A percentile compares a stretch with the other conserved stretches of the same genome.
phyloP scores from a whole-genome alignment of 2,888 invertebrate genomes.

The Agrotis ipsilon region DNA sequence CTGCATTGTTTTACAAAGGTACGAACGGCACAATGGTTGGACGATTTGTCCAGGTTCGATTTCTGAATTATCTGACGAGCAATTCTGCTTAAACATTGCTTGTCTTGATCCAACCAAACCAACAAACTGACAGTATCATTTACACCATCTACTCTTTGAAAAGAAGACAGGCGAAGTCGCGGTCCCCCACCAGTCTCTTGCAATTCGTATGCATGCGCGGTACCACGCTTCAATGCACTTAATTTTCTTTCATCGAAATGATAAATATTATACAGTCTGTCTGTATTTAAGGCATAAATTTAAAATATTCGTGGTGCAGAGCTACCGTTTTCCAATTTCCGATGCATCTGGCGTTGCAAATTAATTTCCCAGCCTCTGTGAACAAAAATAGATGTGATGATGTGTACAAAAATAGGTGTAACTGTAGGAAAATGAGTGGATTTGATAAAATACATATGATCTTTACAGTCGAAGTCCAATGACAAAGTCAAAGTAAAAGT shows the following conservation, averaged over 20 bases:
- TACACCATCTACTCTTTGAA: not conserved
- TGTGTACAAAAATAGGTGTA: slow-evolving; percentile 22
- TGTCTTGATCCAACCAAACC: too few relatives aligned
- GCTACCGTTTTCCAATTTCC: slow-evolving; percentile 39
- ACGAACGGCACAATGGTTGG: too few relatives aligned
- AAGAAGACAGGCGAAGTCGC: not conserved
- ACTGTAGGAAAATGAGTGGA: not conserved
- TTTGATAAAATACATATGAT: not conserved
- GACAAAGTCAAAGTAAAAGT: too few relatives aligned
- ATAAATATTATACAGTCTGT: not conserved
- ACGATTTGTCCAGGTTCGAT: too few relatives aligned
- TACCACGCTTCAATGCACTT: not conserved
- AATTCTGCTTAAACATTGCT: too few relatives aligned
- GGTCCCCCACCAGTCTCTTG: not conserved
- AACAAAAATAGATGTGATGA: too few relatives aligned
- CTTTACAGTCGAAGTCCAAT: too few relatives aligned
- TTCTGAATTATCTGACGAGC: too few relatives aligned
- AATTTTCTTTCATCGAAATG: slow-evolving; percentile 1
- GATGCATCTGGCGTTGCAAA: slow-evolving; percentile 40
- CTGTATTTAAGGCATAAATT: not conserved
- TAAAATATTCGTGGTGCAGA: slow-evolving; percentile 12
- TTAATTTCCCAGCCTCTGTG: slow-evolving; percentile 29
- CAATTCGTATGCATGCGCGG: not conserved
- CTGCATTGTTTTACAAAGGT: slow-evolving; percentile 5
- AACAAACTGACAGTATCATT: not conserved